phyloP scores from a whole-genome alignment of 2,888 invertebrate species.

The Aradus depressus region DNA sequence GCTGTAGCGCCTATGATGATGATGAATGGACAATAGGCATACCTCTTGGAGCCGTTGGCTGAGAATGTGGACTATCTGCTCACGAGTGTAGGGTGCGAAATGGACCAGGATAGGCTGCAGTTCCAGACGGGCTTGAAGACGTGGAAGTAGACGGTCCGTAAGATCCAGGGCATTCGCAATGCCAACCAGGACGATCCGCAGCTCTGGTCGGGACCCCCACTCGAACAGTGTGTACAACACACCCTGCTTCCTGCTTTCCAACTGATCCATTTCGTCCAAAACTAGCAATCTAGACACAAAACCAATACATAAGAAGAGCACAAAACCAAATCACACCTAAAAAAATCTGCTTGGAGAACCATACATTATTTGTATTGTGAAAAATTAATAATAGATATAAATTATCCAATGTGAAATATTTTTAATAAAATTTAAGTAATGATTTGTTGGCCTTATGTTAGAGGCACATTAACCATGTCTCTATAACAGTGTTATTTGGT shows the following conservation, averaged over 20 bases:
- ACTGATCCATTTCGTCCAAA: slow-evolving; percentile 90
- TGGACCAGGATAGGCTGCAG: slow-evolving; percentile 68
- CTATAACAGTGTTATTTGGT: too few relatives aligned
- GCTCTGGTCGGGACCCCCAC: slow-evolving; percentile 64
- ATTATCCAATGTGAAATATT: too few relatives aligned
- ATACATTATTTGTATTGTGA: too few relatives aligned
- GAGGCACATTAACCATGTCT: too few relatives aligned
- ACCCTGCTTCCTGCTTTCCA: slow-evolving; percentile 70
- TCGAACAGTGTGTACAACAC: slow-evolving; percentile 88
- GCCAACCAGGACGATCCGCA: slow-evolving; percentile 70
- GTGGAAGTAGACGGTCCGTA: slow-evolving; percentile 77
- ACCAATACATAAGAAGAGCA: not conserved
- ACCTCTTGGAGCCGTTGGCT: slow-evolving; percentile 58
- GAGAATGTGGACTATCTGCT: slow-evolving; percentile 80
- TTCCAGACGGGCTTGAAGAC: slow-evolving; percentile 66
- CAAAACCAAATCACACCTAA: not conserved
- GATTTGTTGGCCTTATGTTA: too few relatives aligned
- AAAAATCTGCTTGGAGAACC: too few relatives aligned
- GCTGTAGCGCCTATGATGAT: too few relatives aligned
- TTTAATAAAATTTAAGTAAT: slow-evolving; percentile 6
- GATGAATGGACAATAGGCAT: too few relatives aligned
- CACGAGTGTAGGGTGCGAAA: slow-evolving; percentile 83
- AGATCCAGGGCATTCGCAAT: slow-evolving; percentile 93
- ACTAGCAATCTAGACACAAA: slow-evolving; percentile 53
- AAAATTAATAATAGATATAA: too few relatives aligned